A percentile compares a stretch with the other conserved stretches of the same genome.
Conservation (phyloP, 2,797 vertebrate species). For the Danio tinwini region DNA sequence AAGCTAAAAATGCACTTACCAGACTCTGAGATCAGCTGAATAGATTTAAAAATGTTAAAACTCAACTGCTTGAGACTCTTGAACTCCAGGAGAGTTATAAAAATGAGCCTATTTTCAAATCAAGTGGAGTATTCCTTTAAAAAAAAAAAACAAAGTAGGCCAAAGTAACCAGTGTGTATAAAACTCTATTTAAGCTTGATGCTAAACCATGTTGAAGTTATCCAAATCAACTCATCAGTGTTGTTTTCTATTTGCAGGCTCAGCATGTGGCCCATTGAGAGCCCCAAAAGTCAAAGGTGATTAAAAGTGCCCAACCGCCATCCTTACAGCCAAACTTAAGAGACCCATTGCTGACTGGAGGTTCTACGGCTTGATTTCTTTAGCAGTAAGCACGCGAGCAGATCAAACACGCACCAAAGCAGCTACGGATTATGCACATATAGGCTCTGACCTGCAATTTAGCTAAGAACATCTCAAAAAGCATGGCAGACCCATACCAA, state of each 20-base stretch:
- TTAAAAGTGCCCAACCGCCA: constrained; percentile 2
- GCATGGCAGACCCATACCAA: constrained; percentile 85
- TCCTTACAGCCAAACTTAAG: constrained; percentile 6
- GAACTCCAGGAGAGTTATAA: no score
- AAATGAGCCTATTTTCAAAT: no score
- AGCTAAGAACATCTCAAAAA: constrained; percentile 44
- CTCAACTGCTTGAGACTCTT: no score
- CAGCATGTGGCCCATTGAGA: constrained; percentile 52
- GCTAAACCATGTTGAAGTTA: background rate
- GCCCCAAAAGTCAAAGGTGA: constrained; percentile 47
- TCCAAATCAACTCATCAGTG: background rate
- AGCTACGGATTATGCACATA: constrained; percentile 57
- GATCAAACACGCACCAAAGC: background rate
- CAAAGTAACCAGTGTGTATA: background rate
- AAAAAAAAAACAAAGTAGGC: no score
- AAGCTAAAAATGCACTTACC: no score
- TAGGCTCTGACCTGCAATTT: constrained; percentile 41
- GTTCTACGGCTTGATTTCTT: background rate
- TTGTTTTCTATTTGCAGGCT: constrained; percentile 52
- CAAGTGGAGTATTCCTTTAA: no score
- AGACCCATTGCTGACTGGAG: background rate
- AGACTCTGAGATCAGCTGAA: no score
- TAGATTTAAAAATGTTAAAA: no score
- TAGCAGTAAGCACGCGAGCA: constrained; percentile 5
- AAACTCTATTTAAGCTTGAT: background rate